A percentile compares a stretch with the other conserved stretches of the same genome.
These are phyloP conservation scores for Onychomys arenicola DNA, from an alignment of 2,797 vertebrate species.

Conservation along the genomic window DNA sequence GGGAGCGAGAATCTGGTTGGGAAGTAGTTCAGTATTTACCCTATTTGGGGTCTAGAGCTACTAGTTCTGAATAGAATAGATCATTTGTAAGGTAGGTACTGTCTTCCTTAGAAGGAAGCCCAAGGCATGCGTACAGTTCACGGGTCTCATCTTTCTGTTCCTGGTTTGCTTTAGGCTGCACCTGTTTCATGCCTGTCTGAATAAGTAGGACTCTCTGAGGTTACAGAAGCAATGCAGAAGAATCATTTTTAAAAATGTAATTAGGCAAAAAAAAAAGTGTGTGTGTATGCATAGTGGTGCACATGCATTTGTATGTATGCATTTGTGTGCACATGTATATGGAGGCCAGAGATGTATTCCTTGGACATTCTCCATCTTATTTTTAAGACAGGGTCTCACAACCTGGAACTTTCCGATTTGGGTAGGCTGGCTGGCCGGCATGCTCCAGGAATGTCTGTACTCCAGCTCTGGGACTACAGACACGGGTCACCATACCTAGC, in stretches of 20 bases:
- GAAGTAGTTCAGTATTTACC: not conserved
- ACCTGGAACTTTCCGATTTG: not conserved
- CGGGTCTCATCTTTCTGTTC: conserved; percentile 29
- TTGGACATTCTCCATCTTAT: too few species aligned
- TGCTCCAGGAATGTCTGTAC: not conserved
- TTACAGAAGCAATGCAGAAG: conserved; percentile 2
- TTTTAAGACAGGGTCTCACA: not conserved
- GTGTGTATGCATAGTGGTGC: not conserved
- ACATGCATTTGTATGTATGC: not conserved
- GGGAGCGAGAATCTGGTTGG: not conserved
- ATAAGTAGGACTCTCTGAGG: not conserved
- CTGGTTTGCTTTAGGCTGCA: not conserved
- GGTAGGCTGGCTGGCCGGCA: too few species aligned
- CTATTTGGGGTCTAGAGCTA: not conserved
- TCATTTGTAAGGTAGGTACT: not conserved
- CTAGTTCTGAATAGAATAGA: not conserved
- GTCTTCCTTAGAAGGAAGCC: not conserved
- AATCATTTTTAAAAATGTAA: conserved; percentile 29
- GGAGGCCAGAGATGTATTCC: not conserved
- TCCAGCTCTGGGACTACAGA: not conserved
- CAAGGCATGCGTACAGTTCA: not conserved
- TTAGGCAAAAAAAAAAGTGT: conserved; percentile 22
- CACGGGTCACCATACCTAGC: too few species aligned
- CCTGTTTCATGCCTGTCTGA: not conserved
- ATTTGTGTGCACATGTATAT: not conserved